A percentile compares a stretch with the other conserved stretches of the same genome.
phyloP scores from a whole-genome alignment of 2,888 invertebrate species.

The Leucophenga maculata region DNA sequence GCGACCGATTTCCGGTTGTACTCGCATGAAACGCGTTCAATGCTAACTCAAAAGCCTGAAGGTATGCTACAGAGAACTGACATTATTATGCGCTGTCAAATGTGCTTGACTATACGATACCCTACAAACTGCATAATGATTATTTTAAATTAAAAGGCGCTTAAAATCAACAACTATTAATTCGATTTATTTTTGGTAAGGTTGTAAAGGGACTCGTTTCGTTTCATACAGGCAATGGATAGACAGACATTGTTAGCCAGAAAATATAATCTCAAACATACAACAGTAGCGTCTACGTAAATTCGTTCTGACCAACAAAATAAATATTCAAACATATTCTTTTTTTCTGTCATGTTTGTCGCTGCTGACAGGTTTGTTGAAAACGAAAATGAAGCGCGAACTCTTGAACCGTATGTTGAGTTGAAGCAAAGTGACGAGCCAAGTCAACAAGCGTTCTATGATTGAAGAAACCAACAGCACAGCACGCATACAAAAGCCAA shows the following conservation, averaged over 20 bases:
- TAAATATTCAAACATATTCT: too few species aligned
- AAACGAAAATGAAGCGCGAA: slow-evolving; percentile 5
- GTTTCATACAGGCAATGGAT: too few species aligned
- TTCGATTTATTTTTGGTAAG: too few species aligned
- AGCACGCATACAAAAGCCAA: slow-evolving; percentile 14
- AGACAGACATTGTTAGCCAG: too few species aligned
- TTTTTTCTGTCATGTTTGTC: not conserved
- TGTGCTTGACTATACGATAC: not conserved
- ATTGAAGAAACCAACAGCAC: not conserved
- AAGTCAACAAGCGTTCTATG: slow-evolving; percentile 4
- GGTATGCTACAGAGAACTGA: not conserved
- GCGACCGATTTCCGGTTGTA: slow-evolving; percentile 17
- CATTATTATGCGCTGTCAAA: not conserved
- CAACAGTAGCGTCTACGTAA: too few species aligned
- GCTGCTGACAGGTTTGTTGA: not conserved
- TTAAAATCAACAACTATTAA: too few species aligned
- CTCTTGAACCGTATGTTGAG: not conserved
- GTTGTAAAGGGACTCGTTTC: too few species aligned
- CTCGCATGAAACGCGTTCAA: not conserved
- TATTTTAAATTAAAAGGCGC: too few species aligned
- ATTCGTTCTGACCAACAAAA: too few species aligned
- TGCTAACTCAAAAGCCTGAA: not conserved
- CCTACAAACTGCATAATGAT: too few species aligned
- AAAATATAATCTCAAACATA: too few species aligned
- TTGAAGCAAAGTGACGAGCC: not conserved